Evolutionary conservation across 2,113 vertebrate genomes (phyloP).

Genomic region (Patagioenas fasciata): DNA sequence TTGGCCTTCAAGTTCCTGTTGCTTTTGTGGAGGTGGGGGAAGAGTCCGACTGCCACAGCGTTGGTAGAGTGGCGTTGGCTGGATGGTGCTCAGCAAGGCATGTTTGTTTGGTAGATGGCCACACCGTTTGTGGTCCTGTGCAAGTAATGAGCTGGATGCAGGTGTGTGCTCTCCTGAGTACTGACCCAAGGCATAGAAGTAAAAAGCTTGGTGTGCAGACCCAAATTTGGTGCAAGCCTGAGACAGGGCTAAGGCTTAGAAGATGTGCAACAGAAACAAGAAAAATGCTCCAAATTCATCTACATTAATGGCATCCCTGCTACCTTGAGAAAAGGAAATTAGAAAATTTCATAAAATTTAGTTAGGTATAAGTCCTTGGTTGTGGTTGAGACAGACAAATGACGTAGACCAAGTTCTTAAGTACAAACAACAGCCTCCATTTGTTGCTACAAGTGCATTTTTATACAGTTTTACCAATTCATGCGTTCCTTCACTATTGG

Average conservation of each 20-base stretch:
- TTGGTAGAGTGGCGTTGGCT: not conserved
- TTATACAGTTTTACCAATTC: too few species aligned
- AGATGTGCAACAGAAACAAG: not conserved
- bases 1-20: too few species aligned
- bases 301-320: not conserved
- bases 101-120: fast-evolving
- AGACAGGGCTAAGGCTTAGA: not conserved
- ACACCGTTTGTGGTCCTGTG: not conserved
- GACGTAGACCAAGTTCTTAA: too few species aligned
- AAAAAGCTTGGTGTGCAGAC: not conserved
- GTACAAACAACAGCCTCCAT: too few species aligned
- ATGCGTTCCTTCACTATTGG: too few species aligned
- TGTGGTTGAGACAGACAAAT: too few species aligned
- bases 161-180: not conserved
- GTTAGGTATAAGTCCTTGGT: not conserved
- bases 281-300: not conserved
- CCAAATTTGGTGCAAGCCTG: not conserved
- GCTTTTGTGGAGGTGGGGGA: too few species aligned
- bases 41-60: too few species aligned
- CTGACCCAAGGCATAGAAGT: not conserved
- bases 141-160: not conserved
- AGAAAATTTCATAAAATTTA: not conserved
- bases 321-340: not conserved
- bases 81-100: too few species aligned
- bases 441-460: too few species aligned